These are phyloP conservation scores for Heterocephalus glaber DNA, from an alignment of 2,113 vertebrate genomes.

Conservation along the genomic window DNA sequence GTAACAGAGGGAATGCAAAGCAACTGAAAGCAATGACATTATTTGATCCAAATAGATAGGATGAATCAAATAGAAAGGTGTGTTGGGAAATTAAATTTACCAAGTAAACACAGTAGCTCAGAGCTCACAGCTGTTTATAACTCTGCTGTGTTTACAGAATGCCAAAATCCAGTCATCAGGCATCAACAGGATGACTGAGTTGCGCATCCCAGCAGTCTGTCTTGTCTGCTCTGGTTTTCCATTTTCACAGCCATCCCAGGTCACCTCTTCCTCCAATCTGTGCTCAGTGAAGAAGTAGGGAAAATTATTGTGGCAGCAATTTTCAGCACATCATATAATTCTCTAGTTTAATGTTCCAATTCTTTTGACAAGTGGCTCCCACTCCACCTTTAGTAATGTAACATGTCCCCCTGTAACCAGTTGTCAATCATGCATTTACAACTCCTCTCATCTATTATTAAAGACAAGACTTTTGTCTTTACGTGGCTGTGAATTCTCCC, in stretches of 20 bases:
- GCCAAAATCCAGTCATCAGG: neutral
- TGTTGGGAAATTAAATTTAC: neutral
- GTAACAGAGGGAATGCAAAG: neutral
- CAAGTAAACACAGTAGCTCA: neutral
- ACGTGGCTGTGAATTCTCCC: neutral
- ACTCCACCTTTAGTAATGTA: neutral
- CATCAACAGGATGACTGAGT: fast-evolving
- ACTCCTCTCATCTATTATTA: neutral
- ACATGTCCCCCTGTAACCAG: too few species aligned
- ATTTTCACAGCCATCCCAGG: neutral
- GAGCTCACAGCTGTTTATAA: neutral
- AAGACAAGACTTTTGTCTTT: neutral
- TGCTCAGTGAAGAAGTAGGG: neutral
- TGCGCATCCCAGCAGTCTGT: neutral
- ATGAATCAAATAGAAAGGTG: neutral
- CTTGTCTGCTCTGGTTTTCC: neutral
- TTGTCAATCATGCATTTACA: neutral
- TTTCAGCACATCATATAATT: neutral
- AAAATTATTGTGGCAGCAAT: neutral
- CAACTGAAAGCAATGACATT: neutral
- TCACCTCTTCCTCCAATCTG: neutral
- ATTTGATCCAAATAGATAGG: neutral
- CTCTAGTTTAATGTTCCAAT: neutral
- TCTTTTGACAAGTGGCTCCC: neutral
- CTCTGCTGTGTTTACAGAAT: neutral